phyloP scores from a whole-genome alignment of 2,113 vertebrate genomes.

The Gavia stellata region DNA sequence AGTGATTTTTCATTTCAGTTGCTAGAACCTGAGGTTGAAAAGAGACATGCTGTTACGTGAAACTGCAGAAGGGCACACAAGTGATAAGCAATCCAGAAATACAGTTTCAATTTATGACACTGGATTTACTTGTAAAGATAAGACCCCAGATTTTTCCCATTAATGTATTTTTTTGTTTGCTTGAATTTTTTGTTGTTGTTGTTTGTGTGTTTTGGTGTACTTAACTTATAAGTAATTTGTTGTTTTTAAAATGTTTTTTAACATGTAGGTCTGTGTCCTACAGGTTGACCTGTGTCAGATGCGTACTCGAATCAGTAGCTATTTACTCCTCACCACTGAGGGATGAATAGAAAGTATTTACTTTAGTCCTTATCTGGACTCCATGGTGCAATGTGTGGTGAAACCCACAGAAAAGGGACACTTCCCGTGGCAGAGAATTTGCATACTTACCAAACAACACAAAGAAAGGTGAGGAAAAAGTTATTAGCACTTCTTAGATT shows the following conservation, averaged over 20 bases:
- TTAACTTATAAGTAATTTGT: too few species aligned
- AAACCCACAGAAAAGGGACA: background rate
- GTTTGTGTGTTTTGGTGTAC: background rate
- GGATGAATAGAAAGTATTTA: background rate
- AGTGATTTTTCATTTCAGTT: background rate
- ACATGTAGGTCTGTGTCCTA: background rate
- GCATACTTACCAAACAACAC: background rate
- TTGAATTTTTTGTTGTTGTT: background rate
- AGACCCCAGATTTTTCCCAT: rapidly evolving
- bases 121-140: background rate
- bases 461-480: background rate
- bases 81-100: background rate
- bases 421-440: background rate
- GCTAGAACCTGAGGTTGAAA: background rate
- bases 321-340: background rate
- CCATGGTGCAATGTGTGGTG: background rate
- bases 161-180: background rate
- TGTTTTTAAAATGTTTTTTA: too few species aligned
- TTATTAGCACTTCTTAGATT: background rate
- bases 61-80: background rate
- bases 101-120: background rate
- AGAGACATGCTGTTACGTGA: background rate
- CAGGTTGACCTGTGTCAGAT: background rate
- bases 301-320: background rate
- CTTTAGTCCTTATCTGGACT: background rate